A percentile compares a stretch with the other conserved stretches of the same genome.
phyloP scores from a whole-genome alignment of 1,140 invertebrate genomes.

The Nasonia longicornis region DNA sequence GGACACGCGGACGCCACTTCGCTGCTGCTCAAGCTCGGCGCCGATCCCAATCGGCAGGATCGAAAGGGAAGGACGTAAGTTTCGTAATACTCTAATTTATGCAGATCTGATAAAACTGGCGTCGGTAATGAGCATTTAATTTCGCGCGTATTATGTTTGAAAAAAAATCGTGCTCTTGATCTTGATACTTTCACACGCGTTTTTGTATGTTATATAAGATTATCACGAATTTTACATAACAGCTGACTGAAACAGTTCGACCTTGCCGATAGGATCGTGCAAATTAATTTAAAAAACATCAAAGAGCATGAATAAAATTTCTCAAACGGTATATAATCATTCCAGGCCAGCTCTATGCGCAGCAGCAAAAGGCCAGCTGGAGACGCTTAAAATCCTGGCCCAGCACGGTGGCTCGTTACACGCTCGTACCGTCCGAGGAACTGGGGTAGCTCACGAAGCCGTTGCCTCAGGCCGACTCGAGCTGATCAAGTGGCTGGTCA shows the following conservation, averaged over 20 bases:
- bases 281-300: too few relatives aligned
- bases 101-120: neutral
- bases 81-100: neutral
- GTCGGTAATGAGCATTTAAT: too few relatives aligned
- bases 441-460: constrained; percentile 83
- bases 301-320: too few relatives aligned
- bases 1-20: constrained; percentile 95
- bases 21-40: constrained; percentile 87
- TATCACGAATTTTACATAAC: too few relatives aligned
- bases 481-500: constrained; percentile 87
- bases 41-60: constrained; percentile 92
- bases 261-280: too few relatives aligned
- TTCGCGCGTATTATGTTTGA: too few relatives aligned
- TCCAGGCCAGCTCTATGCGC: constrained; percentile 84
- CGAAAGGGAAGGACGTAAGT: constrained; percentile 88
- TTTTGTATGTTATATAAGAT: too few relatives aligned
- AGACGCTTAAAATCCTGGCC: constrained; percentile 82
- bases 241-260: too few relatives aligned
- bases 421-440: constrained; percentile 82
- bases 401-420: constrained; percentile 91
- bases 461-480: constrained; percentile 91
- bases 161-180: too few relatives aligned
- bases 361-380: constrained; percentile 94
- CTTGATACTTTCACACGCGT: too few relatives aligned
- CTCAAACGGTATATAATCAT: neutral